Evolutionary conservation across 1,140 invertebrate species (phyloP).

Genomic region (Achatina immaculata): DNA sequence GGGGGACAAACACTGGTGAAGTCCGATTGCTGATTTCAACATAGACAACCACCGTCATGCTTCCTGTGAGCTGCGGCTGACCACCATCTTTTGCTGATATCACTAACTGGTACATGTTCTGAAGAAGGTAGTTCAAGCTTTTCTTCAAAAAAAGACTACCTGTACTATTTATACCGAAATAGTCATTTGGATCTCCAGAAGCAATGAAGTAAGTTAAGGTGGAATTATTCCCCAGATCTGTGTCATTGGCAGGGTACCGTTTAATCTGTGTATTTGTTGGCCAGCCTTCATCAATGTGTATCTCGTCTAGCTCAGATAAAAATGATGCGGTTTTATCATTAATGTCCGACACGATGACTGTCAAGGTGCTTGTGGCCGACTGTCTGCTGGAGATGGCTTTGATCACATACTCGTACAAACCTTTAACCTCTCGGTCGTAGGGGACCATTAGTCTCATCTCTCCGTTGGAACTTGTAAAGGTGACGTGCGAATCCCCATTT

Average conservation of each 20-base stretch:
- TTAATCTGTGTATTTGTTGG: background rate
- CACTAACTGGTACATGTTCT: background rate
- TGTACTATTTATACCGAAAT: background rate
- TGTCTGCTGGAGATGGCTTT: slow-evolving; percentile 1
- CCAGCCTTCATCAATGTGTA: background rate
- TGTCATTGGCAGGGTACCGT: slow-evolving; percentile 6
- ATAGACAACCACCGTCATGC: background rate
- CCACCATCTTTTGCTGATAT: slow-evolving; percentile 4
- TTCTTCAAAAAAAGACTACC: background rate
- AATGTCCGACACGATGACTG: slow-evolving; percentile 1
- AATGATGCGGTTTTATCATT: slow-evolving; percentile 32
- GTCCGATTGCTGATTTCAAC: background rate
- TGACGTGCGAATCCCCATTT: slow-evolving; percentile 16
- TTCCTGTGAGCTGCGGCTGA: background rate
- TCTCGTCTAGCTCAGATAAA: background rate
- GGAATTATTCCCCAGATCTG: background rate
- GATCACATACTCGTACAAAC: background rate
- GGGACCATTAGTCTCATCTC: background rate
- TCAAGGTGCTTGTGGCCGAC: background rate
- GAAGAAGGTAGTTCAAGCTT: background rate
- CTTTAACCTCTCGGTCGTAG: slow-evolving; percentile 22
- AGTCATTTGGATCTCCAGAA: background rate
- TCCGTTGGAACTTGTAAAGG: background rate
- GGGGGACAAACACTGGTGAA: background rate
- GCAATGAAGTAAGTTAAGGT: background rate